phyloP scores from a whole-genome alignment of 2,888 invertebrate species.

The Unio delphinus region DNA sequence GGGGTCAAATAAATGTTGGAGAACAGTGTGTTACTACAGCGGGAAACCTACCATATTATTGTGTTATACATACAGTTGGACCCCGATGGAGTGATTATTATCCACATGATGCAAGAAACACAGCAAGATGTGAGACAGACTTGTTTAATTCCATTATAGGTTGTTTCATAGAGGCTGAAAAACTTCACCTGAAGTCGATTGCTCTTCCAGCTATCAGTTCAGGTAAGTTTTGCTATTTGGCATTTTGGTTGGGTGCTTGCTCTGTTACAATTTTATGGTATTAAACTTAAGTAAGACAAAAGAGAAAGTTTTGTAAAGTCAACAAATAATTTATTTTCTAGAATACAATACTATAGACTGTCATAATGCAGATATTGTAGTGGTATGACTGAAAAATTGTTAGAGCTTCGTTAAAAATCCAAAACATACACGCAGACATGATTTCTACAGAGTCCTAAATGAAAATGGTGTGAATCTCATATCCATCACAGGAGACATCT shows the following conservation, averaged over 20 bases:
- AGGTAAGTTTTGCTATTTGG: slow-evolving; percentile 13
- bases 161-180: slow-evolving; percentile 14
- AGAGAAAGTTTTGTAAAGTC: no score
- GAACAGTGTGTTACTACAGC: slow-evolving; percentile 7
- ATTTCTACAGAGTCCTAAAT: no score
- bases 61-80: slow-evolving; percentile 30
- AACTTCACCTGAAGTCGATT: slow-evolving; percentile 12
- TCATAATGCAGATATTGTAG: no score
- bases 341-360: no score
- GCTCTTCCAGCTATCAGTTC: slow-evolving; percentile 33
- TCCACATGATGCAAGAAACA: slow-evolving; percentile 4
- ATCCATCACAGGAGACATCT: no score
- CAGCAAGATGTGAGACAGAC: slow-evolving; percentile 8
- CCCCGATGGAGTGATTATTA: slow-evolving; percentile 16
- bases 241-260: background rate
- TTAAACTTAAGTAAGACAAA: no score
- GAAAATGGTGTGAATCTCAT: no score
- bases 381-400: no score
- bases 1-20: slow-evolving; percentile 8
- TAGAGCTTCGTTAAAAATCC: no score
- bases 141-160: slow-evolving; percentile 17
- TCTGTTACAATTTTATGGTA: background rate
- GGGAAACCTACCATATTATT: slow-evolving; percentile 23
- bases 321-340: no score
- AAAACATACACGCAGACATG: no score